Base-by-base conservation (phyloP, 2,113 vertebrate genomes). In the Thamnophis sirtalis region DNA sequence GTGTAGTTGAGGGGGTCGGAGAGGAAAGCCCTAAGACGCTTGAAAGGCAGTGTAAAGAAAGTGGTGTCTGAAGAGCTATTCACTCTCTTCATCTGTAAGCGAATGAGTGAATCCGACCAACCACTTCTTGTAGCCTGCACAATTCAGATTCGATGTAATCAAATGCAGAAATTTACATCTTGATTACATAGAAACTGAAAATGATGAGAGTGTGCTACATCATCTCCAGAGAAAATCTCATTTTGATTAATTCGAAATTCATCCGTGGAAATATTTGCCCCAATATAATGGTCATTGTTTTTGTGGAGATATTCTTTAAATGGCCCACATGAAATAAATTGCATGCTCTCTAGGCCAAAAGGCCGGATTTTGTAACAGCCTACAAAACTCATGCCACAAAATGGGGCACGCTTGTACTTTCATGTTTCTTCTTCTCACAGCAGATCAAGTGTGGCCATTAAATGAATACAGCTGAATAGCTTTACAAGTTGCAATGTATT, bases 21-120 rank as follows among this genome's bases (percentile, higher is more conserved):
- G 92, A 90, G 93, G 50, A 60, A 93, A 94, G 96, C 93, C 89
- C 95, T 96, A 96, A 96, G 92, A 95, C 88, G 92, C 56, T 86
- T 95, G 22, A 95, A 95, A 96, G 91, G 92, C 84, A 94, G 91
- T 91, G 95, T n/a, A 93, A 93, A 92, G 86, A 86, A 95, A 92
- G 63, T 96, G 93, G 86, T 11, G 93, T 93, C 93, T n/a, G 84
- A 94, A 90, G 51, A 22, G 7, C 33, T 22, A 80, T 80, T 51
- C 86, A 9, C 51, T 88, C 17, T 56, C 50, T 5, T 88, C 95
- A 93, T 58, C 80, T 93, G 7, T 88, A 33, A 26, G 49, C 93
- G 93, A 13, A 58, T 28, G 87, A 11, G 33, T 60, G 88, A 17
- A 48, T 60, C 38, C 1, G 43, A 54, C 68, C 38, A 86, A 93